Base-by-base conservation (phyloP, 2,888 invertebrate species). In the Nowickia ferox region DNA sequence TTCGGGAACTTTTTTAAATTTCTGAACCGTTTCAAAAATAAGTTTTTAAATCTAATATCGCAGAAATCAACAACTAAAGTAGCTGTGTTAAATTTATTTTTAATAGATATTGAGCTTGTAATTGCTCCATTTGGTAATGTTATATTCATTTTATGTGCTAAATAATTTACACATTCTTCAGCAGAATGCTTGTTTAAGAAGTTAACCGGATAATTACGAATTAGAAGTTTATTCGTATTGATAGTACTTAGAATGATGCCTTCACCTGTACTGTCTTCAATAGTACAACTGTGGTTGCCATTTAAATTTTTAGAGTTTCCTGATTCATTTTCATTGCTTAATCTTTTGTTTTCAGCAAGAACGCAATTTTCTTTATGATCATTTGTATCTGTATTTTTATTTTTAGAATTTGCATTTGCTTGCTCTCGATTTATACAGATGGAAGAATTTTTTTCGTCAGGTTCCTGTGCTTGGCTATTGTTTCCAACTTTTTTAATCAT, bases 21-120 rank as follows among this genome's bases (percentile, higher is more conserved):
- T 2, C 9, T 4, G 38, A 19, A 48, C 0, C 13, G 4, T 3
- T 15, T 30, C 22, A 57, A 46, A 59, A 77, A 57, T 40, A 15
- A 0, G 0, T 57, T 0, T 48, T 11, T 46, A 48, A 4, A 0
- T 1, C 0, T 0, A n/a, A 1, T 19, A 19, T 48, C 46, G n/a
- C 19, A 2, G 15, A 68, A 77, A 2, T 5, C 4, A 42, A 68
- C 66, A 11, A 68, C n/a, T 48, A 77, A 22, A 4, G 77, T 13
- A 1, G 9, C 15, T 0, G 0, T 4, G 5, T 38, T 40, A 0
- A 0, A 44, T 5, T 11, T 11, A 0, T n/a, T n/a, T 2, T 22
- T 77, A 15, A 77, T 48, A 9, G 1, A 8, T 40, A 77, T 19
- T 1, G 57, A 40, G 6, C 9, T 30, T 2, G 0, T 19, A 0